Base-by-base conservation (phyloP, 2,797 vertebrate species). In the Geranospiza caerulescens region DNA sequence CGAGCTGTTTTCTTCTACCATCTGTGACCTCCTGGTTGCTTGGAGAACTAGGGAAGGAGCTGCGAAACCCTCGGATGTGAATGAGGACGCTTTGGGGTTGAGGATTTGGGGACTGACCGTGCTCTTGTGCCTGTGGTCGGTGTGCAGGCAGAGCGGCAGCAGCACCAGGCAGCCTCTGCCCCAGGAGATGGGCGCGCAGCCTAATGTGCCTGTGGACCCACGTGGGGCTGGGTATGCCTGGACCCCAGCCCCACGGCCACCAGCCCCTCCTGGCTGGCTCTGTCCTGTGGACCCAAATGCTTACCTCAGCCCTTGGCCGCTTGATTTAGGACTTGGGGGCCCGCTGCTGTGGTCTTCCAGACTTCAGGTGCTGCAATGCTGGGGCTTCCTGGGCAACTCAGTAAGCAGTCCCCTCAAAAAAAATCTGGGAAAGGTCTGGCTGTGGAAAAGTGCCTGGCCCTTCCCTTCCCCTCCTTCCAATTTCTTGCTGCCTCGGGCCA, bases 81-180 rank as follows among this genome's bases (percentile, higher is more conserved):
- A 58, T 34, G 38, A 81, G 34, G 42, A 52, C 0, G 0, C 56
- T 79, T 95, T 72, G 62, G 56, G 31, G 47, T 34, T 59, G 60
- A 86, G n/a, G 59, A 84, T 79, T 47, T 88, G 11, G 82, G 44
- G 22, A 33, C 40, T 84, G 53, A 52, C 15, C 0, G 0, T 33
- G 53, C n/a, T 89, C 34, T 82, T 38, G 48, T 0, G 0, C 11
- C 8, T n/a, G 22, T 5, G 5, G 25, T 27, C 0, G 0, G 3
- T 36, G 29, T 53, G 34, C 33, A 74, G 63, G 64, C 52, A 83
- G 45, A 81, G 80, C 0, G 0, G 31, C 9, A 64, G 50, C 40
- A 45, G 62, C 60, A 45, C 19, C 5, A 31, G 44, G 63, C 59
- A 94, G 36, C n/a, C 56, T 60, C 40, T 45, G 26, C 27, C 40